Evolutionary conservation across 2,113 vertebrate genomes (phyloP).

Genomic region (Pangasianodon hypophthalmus): DNA sequence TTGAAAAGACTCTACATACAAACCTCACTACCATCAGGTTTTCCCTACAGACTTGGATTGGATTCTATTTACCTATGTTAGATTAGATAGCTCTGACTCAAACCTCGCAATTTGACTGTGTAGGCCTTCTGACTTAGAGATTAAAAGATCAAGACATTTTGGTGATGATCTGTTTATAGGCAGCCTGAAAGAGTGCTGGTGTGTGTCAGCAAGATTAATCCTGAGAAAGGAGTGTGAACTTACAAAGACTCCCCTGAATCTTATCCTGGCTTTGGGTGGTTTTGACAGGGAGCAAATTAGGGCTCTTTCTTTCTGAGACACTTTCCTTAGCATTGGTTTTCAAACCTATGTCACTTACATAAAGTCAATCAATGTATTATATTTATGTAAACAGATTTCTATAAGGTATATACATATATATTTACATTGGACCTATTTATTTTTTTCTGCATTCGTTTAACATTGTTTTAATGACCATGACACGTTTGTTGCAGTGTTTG

Average conservation of each 20-base stretch:
- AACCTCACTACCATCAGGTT: neutral
- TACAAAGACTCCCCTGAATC: constrained; percentile 38
- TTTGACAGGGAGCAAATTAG: constrained; percentile 40
- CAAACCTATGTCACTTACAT: constrained; percentile 49
- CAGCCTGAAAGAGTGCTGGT: constrained; percentile 15
- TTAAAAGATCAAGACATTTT: constrained; percentile 31
- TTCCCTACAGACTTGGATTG: neutral
- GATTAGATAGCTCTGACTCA: constrained; percentile 27
- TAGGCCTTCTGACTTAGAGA: constrained; percentile 30
- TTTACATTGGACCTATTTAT: constrained; percentile 70
- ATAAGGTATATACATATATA: constrained; percentile 61
- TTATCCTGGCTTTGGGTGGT: constrained; percentile 32
- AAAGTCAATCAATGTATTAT: constrained; percentile 50
- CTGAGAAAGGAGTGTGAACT: constrained; percentile 29
- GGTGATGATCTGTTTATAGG: constrained; percentile 31
- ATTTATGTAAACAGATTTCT: constrained; percentile 46
- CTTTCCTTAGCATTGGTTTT: constrained; percentile 41
- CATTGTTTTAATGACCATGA: constrained; percentile 59
- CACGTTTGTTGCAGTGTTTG: constrained; percentile 40
- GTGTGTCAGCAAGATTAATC: constrained; percentile 26
- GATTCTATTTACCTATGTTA: constrained; percentile 6
- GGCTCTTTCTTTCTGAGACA: constrained; percentile 49
- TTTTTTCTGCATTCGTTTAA: constrained; percentile 72
- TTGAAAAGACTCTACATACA: neutral
- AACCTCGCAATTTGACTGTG: constrained; percentile 25